Evolutionary conservation across 2,888 invertebrate species (phyloP).

Genomic region (Protula sp.): DNA sequence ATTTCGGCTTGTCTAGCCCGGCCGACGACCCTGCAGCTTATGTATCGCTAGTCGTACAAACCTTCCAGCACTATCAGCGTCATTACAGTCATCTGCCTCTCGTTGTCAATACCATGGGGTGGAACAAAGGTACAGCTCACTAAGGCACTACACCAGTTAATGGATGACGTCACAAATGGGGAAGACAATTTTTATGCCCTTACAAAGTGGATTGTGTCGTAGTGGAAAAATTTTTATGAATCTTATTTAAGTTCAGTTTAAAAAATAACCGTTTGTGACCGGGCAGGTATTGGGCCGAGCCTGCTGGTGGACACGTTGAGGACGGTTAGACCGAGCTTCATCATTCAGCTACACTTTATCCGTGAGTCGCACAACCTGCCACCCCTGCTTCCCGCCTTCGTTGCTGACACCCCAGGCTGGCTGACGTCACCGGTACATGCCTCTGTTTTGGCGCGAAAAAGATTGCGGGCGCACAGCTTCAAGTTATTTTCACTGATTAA

Average conservation of each 20-base stretch:
- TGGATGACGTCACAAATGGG: too few species aligned
- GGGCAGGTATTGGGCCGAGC: too few species aligned
- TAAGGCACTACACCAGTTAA: too few species aligned
- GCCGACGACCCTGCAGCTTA: not conserved
- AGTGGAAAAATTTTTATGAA: too few species aligned
- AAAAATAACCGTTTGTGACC: too few species aligned
- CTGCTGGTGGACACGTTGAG: not conserved
- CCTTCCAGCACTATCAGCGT: not conserved
- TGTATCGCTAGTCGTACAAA: not conserved
- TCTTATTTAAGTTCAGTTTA: too few species aligned
- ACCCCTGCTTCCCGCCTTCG: not conserved
- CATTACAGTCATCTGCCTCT: slow-evolving; percentile 2
- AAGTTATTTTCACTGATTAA: too few species aligned
- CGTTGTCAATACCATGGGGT: slow-evolving; percentile 12
- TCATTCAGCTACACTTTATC: not conserved
- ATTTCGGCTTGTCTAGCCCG: not conserved
- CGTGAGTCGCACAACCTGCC: not conserved
- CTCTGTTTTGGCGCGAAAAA: too few species aligned
- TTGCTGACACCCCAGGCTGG: not conserved
- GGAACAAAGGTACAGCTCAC: slow-evolving; percentile 12
- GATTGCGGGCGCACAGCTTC: too few species aligned
- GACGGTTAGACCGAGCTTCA: not conserved
- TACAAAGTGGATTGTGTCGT: too few species aligned
- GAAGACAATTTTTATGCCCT: too few species aligned
- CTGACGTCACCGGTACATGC: too few species aligned